Percentiles rank a stretch among this genome's conserved stretches.
phyloP scores from a whole-genome alignment of 2,797 vertebrate genomes.

The Furcifer pardalis region DNA sequence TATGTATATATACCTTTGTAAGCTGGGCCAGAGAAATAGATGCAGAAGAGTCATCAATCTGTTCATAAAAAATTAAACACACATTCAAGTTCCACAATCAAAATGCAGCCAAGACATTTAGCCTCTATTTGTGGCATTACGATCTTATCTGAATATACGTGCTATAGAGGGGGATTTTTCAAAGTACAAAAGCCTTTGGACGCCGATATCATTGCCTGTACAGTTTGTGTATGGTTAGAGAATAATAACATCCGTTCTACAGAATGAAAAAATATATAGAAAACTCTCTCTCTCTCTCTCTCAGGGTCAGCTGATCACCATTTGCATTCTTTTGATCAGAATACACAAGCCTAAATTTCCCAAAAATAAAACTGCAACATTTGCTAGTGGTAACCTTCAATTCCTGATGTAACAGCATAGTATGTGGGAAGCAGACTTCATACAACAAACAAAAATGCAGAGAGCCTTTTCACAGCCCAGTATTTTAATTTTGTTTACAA shows the following conservation, averaged over 20 bases:
- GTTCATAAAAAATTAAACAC: conserved; percentile 92
- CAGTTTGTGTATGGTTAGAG: not conserved
- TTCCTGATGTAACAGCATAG: not conserved
- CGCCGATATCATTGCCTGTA: conserved; percentile 4
- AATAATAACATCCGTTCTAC: conserved; percentile 6
- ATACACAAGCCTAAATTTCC: not conserved
- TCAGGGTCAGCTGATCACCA: not conserved
- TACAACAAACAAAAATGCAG: not conserved
- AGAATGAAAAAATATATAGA: conserved; percentile 1
- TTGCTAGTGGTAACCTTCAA: not conserved
- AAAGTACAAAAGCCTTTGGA: conserved; percentile 21
- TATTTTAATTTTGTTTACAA: not conserved
- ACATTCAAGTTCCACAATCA: conserved; percentile 83
- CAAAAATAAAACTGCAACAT: not conserved
- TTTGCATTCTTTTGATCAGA: not conserved
- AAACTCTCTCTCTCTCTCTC: not conserved
- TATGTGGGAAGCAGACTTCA: not conserved
- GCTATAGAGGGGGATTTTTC: conserved; percentile 27
- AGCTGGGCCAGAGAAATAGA: conserved; percentile 91
- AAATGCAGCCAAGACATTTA: conserved; percentile 75
- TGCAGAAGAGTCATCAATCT: conserved; percentile 92
- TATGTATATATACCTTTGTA: conserved; percentile 87
- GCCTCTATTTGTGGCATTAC: conserved; percentile 72
- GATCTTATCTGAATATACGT: conserved; percentile 47
- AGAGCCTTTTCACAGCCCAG: not conserved